Conservation (phyloP, 2,888 invertebrate genomes). For the Cheilosia soror region DNA sequence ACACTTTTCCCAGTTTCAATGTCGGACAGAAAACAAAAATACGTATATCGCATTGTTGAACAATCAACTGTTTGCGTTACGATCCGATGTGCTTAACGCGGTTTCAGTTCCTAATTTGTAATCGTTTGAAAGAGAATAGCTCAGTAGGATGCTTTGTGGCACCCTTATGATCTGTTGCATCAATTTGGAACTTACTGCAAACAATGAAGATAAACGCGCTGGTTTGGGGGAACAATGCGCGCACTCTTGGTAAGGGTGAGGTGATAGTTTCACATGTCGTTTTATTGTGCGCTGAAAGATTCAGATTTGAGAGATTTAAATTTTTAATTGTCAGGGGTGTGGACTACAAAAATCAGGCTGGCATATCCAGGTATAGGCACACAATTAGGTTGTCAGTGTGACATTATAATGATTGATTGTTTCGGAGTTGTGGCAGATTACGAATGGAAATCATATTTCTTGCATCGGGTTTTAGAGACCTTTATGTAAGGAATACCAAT, state of each 20-base stretch:
- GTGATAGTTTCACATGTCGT: constrained; percentile 28
- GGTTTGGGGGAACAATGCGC: constrained; percentile 31
- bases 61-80: constrained; percentile 15
- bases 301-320: not conserved
- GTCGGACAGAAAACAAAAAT: constrained; percentile 36
- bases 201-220: constrained; percentile 17
- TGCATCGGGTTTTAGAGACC: no score
- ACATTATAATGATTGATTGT: no score
- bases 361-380: no score
- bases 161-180: constrained; percentile 52
- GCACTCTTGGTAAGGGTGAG: constrained; percentile 55
- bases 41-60: constrained; percentile 33
- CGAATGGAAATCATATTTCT: no score
- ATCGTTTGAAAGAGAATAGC: constrained; percentile 29
- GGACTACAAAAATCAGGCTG: no score
- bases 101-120: constrained; percentile 54
- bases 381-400: no score
- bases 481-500: no score
- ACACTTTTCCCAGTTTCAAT: constrained; percentile 43
- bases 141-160: constrained; percentile 20
- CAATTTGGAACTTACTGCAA: constrained; percentile 20
- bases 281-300: not conserved
- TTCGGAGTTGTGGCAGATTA: no score
- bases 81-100: constrained; percentile 31
- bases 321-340: not conserved